phyloP scores from a whole-genome alignment of 2,113 vertebrate species.

The Herpailurus yagouaroundi region DNA sequence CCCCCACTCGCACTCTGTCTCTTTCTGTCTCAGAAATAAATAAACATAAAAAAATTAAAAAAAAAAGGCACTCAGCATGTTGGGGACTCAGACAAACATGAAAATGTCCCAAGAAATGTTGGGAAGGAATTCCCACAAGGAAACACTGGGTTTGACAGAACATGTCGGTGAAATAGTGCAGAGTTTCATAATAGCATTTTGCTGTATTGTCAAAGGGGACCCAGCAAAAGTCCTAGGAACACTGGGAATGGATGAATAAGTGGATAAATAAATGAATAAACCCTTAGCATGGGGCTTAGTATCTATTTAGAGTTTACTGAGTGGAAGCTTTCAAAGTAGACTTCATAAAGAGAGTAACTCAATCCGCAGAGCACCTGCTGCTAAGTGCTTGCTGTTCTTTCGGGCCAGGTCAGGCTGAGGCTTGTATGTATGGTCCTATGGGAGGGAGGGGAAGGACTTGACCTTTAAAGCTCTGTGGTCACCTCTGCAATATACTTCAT shows the following conservation, averaged over 20 bases:
- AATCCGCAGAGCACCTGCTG: fast-evolving
- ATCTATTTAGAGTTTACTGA: background rate
- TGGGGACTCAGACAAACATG: background rate
- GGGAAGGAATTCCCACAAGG: background rate
- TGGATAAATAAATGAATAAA: background rate
- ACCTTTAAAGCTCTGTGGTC: background rate
- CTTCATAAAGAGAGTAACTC: background rate
- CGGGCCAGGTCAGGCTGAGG: background rate
- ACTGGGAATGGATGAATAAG: background rate
- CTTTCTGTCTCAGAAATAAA: too few species aligned
- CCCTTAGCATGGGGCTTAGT: background rate
- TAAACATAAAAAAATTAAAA: too few species aligned
- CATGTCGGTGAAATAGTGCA: background rate
- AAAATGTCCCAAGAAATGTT: background rate
- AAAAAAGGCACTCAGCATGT: background rate
- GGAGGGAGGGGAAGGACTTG: background rate
- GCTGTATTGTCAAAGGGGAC: background rate
- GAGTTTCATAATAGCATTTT: background rate
- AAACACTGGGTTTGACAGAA: background rate
- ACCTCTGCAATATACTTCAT: background rate
- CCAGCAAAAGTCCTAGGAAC: background rate
- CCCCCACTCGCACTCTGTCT: too few species aligned
- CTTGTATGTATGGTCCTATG: background rate
- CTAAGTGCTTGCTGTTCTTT: background rate
- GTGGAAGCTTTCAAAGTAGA: background rate